Percentiles rank a stretch among this genome's conserved stretches.
Conservation (phyloP, 1,140 invertebrate genomes). For the Ceratitis capitata region DNA sequence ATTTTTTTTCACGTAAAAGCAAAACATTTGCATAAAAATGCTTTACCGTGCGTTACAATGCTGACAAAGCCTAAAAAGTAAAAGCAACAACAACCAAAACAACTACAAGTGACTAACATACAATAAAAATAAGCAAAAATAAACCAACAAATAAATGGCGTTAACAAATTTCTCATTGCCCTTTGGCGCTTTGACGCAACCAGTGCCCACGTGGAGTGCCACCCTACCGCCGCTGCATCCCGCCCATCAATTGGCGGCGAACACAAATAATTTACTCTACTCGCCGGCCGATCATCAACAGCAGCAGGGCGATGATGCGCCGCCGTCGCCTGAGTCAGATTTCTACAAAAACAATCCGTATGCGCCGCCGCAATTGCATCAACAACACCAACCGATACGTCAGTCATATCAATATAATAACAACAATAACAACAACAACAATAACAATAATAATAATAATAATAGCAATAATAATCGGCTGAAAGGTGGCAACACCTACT, state of each 20-base stretch:
- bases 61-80: background rate
- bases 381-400: slow-evolving; percentile 33
- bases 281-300: slow-evolving; percentile 62
- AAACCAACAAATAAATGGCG: slow-evolving; percentile 51
- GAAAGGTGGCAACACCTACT: slow-evolving; percentile 57
- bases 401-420: slow-evolving; percentile 43
- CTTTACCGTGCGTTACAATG: background rate
- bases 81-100: slow-evolving; percentile 16
- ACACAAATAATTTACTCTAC: slow-evolving; percentile 63
- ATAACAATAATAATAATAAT: slow-evolving; percentile 50
- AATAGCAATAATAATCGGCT: slow-evolving; percentile 50
- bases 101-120: slow-evolving; percentile 6
- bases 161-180: slow-evolving; percentile 63
- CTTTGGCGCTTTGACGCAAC: slow-evolving; percentile 56
- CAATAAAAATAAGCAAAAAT: too few relatives aligned
- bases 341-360: slow-evolving; percentile 58
- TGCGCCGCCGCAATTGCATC: slow-evolving; percentile 49
- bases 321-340: slow-evolving; percentile 43
- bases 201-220: slow-evolving; percentile 52
- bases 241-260: slow-evolving; percentile 59
- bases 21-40: background rate
- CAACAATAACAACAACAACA: slow-evolving; percentile 52
- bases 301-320: slow-evolving; percentile 41
- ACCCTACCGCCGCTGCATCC: slow-evolving; percentile 61
- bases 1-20: too few relatives aligned